Conservation (phyloP, 2,113 vertebrate genomes). For the Columba livia region DNA sequence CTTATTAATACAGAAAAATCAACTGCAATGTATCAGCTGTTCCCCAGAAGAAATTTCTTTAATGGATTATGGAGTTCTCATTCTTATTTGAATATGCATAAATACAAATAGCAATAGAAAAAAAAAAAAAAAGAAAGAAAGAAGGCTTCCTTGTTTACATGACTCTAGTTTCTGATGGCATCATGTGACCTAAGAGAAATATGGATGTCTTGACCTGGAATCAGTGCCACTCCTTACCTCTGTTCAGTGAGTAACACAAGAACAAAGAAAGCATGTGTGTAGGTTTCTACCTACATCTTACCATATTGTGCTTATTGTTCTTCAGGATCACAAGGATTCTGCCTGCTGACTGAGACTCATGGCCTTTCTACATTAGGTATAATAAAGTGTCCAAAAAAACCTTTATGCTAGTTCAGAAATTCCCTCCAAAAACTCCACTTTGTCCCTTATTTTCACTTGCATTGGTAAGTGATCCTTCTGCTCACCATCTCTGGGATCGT, state of each 20-base stretch:
- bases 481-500: not conserved
- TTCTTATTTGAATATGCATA: not conserved
- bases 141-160: not conserved
- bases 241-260: not conserved
- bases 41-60: not conserved
- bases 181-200: not conserved
- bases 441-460: not conserved
- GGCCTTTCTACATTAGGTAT: not conserved
- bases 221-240: fast-evolving
- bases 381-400: not conserved
- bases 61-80: not conserved
- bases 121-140: not conserved
- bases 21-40: not conserved
- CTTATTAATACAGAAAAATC: not conserved
- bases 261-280: not conserved
- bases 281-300: not conserved
- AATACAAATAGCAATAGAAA: not conserved
- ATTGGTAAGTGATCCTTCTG: not conserved
- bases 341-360: not conserved
- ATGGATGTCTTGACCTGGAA: not conserved
- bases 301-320: not conserved
- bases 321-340: not conserved
- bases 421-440: not conserved
- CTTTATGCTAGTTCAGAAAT: not conserved
- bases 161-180: not conserved